These are phyloP conservation scores for Xenopus laevis DNA, from an alignment of 2,113 vertebrate genomes.

Conservation along the genomic window DNA sequence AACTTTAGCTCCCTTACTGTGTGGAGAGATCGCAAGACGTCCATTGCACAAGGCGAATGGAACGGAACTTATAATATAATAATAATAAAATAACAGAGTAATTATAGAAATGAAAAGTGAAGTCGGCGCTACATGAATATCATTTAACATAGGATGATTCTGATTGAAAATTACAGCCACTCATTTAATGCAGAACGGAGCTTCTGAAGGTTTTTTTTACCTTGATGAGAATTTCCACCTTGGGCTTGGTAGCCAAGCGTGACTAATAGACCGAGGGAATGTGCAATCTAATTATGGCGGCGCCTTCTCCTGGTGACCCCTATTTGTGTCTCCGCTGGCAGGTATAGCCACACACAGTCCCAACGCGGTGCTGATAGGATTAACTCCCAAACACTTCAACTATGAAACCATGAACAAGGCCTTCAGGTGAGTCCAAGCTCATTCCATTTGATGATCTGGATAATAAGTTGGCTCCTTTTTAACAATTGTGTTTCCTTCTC, in stretches of 20 bases:
- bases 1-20: too few species aligned
- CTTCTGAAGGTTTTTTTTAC: slow-evolving; percentile 1
- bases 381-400: slow-evolving; percentile 89
- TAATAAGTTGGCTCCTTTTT: slow-evolving; percentile 35
- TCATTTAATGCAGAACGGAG: too few species aligned
- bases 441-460: slow-evolving; percentile 19
- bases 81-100: background rate
- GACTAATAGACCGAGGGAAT: slow-evolving; percentile 29
- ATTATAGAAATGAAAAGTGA: background rate
- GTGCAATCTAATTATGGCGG: slow-evolving; percentile 22
- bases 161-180: background rate
- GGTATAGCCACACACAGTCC: slow-evolving; percentile 81
- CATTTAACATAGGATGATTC: background rate
- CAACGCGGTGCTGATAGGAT: slow-evolving; percentile 87
- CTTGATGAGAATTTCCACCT: slow-evolving; percentile 36
- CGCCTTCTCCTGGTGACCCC: slow-evolving; percentile 12
- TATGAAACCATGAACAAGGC: slow-evolving; percentile 87
- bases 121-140: background rate
- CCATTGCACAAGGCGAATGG: background rate
- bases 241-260: slow-evolving; percentile 32
- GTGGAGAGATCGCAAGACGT: background rate
- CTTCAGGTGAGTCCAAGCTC: slow-evolving; percentile 70
- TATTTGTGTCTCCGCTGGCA: slow-evolving; percentile 51
- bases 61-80: background rate
- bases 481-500: slow-evolving; percentile 15